These are phyloP conservation scores for Oncorhynchus mykiss DNA, from an alignment of 2,113 vertebrate genomes.

Conservation along the genomic window DNA sequence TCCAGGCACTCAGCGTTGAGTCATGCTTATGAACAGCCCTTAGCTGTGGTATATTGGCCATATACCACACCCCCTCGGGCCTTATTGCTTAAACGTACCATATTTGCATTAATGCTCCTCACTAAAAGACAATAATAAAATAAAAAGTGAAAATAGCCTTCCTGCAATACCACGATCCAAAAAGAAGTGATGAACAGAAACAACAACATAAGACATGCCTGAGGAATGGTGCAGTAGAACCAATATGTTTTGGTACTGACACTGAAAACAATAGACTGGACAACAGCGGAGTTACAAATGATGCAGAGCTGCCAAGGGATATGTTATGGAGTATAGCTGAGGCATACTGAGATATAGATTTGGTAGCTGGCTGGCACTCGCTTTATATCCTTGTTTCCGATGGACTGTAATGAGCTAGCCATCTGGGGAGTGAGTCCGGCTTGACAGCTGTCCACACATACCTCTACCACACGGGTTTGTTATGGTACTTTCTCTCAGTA, in stretches of 20 bases:
- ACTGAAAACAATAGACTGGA: slow-evolving; percentile 19
- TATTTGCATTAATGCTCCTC: too few species aligned
- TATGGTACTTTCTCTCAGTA: not conserved
- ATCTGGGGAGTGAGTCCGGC: slow-evolving; percentile 60
- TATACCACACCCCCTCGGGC: too few species aligned
- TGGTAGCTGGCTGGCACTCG: not conserved
- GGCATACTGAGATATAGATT: not conserved
- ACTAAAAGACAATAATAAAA: too few species aligned
- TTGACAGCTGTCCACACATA: slow-evolving; percentile 66
- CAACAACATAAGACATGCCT: not conserved
- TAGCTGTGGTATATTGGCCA: too few species aligned
- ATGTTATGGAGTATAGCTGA: not conserved
- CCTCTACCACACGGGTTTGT: not conserved
- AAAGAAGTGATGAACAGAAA: not conserved
- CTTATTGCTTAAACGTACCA: too few species aligned
- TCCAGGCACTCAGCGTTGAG: too few species aligned
- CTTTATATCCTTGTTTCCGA: slow-evolving; percentile 38
- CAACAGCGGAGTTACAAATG: slow-evolving; percentile 48
- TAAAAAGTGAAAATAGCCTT: too few species aligned
- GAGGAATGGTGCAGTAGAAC: not conserved
- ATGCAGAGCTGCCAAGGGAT: slow-evolving; percentile 52
- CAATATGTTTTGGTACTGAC: slow-evolving; percentile 24
- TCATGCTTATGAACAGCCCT: too few species aligned
- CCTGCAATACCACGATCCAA: too few species aligned
- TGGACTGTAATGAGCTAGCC: slow-evolving; percentile 63